Conservation (phyloP, 2,888 invertebrate genomes). For the Allacma fusca region DNA sequence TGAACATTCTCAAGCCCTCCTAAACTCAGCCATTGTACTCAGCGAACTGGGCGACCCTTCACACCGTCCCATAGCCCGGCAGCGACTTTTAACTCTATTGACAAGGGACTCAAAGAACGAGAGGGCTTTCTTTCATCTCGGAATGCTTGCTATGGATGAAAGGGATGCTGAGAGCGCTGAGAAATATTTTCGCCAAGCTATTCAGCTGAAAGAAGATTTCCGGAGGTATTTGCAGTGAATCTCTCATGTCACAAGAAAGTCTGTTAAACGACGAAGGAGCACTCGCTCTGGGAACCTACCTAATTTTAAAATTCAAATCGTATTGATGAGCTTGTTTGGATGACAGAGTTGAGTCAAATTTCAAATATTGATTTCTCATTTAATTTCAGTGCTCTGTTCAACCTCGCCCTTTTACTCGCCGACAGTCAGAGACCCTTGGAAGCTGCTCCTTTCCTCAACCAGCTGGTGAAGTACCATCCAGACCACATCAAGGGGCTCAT, state of each 20-base stretch:
- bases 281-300: neutral
- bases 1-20: slow-evolving; percentile 91
- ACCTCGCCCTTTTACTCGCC: slow-evolving; percentile 86
- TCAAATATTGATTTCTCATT: neutral
- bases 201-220: slow-evolving; percentile 69
- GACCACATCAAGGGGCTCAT: slow-evolving; percentile 95
- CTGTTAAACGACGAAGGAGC: too few relatives aligned
- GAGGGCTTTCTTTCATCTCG: slow-evolving; percentile 91
- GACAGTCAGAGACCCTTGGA: slow-evolving; percentile 88
- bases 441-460: slow-evolving; percentile 90
- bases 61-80: slow-evolving; percentile 70
- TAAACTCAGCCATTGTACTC: slow-evolving; percentile 93
- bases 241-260: too few relatives aligned
- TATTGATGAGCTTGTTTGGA: neutral
- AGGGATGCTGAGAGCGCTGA: slow-evolving; percentile 87
- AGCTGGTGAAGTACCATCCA: slow-evolving; percentile 87
- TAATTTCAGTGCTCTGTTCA: slow-evolving; percentile 87
- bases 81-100: slow-evolving; percentile 81
- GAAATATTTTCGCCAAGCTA: slow-evolving; percentile 88
- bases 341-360: slow-evolving; percentile 62
- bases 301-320: neutral
- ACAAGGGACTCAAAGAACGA: slow-evolving; percentile 82
- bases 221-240: slow-evolving; percentile 49
- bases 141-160: slow-evolving; percentile 97
- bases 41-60: slow-evolving; percentile 65